Conservation (phyloP, 1,140 invertebrate genomes). For the Trichomalopsis sarcophagae region DNA sequence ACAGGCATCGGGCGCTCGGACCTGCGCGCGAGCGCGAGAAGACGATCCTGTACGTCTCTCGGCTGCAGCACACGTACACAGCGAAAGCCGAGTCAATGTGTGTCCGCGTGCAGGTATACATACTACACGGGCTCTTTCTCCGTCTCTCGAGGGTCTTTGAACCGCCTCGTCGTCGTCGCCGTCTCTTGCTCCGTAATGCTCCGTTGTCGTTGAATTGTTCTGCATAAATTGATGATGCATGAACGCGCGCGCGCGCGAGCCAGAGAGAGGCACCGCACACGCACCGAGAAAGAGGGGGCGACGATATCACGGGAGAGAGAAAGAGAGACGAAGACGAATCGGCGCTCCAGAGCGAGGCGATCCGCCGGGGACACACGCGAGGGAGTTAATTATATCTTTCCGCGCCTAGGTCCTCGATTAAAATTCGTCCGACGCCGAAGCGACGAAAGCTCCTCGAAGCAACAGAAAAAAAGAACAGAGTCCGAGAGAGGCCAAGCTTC, state of each 20-base stretch:
- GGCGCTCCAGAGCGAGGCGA: conserved; percentile 52
- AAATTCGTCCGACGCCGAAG: background rate
- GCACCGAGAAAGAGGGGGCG: conserved; percentile 55
- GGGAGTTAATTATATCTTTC: conserved; percentile 35
- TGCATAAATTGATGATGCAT: conserved; percentile 75
- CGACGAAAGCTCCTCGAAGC: background rate
- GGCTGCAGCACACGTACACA: background rate
- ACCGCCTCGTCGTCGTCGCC: conserved; percentile 61
- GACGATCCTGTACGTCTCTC: conserved; percentile 54
- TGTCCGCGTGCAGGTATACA: background rate
- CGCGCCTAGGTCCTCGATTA: background rate
- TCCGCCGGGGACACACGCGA: background rate
- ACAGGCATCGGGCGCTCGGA: conserved; percentile 23
- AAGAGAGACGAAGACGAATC: conserved; percentile 67
- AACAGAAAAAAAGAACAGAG: background rate
- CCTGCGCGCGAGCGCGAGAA: conserved; percentile 51
- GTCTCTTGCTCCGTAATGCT: conserved; percentile 67
- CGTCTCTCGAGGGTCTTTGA: conserved; percentile 66
- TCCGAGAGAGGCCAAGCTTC: conserved; percentile 5
- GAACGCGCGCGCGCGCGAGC: conserved; percentile 53
- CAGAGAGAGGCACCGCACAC: conserved; percentile 50
- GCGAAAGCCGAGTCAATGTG: background rate
- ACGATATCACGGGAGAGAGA: conserved; percentile 20
- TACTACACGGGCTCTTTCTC: background rate
- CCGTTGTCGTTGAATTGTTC: conserved; percentile 74